Evolutionary conservation across 2,888 invertebrate genomes (phyloP), one percentile per base, ranked within the genome.

Genomic region (Ischnus inquisitorius): DNA sequence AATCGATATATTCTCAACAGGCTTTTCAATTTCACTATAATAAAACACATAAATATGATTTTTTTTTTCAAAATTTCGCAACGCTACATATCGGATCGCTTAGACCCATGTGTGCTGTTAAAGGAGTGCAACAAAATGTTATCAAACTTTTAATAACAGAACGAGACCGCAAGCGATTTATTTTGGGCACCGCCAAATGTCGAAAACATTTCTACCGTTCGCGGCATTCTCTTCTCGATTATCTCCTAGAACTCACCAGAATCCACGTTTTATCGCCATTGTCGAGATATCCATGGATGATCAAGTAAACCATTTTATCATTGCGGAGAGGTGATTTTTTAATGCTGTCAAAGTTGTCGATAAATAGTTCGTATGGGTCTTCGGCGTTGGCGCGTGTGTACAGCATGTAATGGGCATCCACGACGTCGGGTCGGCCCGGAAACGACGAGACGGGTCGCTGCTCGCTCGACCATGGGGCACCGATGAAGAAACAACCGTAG

Each of bases 261-360:
- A 98, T 96, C 98, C 98, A 98, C 68, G 95, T 94, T 89, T 97
- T 96, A 85, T 96, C 95, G 0, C 98, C 98, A 60, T 96, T 96
- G 91, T 98, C 98, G 85, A 98, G 94, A 92, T 97, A 98, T 0
- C 98, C 98, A 90, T 98, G 98, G 1, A 97, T 95, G 83, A 98
- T 95, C 82, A 98, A 94, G 91, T 96, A 97, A 85, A 97, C 95
- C 3, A 96, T 96, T 10, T 95, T 96, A 25, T 93, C 92, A 41
- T 93, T 94, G 0, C 95, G 94, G 2, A 97, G 94, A 83, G 95
- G 95, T 5, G 96, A 95, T 41, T 94, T 93, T 62, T 93, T 94
- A 64, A 97, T 95, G 80, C 95, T 95, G 14, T 96, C 95, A 1
- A 95, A 95, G 89, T 96, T 95, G 87, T 96, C 96, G 48, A 97